Base-by-base conservation (phyloP, 2,888 invertebrate species). In the Keiferia lycopersicella region DNA sequence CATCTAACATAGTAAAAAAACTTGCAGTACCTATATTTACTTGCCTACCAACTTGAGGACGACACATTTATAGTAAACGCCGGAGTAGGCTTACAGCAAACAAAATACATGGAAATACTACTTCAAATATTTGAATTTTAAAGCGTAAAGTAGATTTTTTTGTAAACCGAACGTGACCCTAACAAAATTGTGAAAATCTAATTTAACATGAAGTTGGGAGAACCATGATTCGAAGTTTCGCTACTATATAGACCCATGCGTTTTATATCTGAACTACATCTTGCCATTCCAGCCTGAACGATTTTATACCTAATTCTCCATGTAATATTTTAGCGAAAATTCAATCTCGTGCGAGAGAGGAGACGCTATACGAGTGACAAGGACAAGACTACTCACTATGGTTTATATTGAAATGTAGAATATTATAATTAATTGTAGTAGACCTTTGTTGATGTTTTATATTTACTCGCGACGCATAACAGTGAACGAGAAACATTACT, bases 391-490 rank as follows among this genome's bases (percentile, higher is more conserved):
- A 76, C 74, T 73, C 74, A 69, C 71, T 72, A 76, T 77, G 78
- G 78, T 79, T 73, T 77, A 75, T 77, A 79, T 79, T 77, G 73
- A 73, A 73, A 74, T 66, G 61, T 74, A 74, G 77, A 71, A 69
- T 66, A 66, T 70, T 76, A 74, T 69, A 76, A 74, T 78, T 76
- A 76, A 76, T 78, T 74, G 66, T 80, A 79, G 78, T 76, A 72
- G 75, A 63, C 64, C 62, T 79, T 72, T 75, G 79, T 81, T 80
- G 77, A 72, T 81, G 79, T 81, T 78, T 78, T 77, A 71, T 72
- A 75, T 76, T 70, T 48, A 62, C 20, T 53, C 51, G 62, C 65
- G 38, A 59, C 26, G 45, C 57, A 48, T 50, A 20, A 14, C 34
- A 18, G 6, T 51, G 51, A 51, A 34, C 30, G 14, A 56, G 56